These are phyloP conservation scores for Pseudobourletiella spinata DNA, from an alignment of 1,140 invertebrate genomes.

Conservation along the genomic window DNA sequence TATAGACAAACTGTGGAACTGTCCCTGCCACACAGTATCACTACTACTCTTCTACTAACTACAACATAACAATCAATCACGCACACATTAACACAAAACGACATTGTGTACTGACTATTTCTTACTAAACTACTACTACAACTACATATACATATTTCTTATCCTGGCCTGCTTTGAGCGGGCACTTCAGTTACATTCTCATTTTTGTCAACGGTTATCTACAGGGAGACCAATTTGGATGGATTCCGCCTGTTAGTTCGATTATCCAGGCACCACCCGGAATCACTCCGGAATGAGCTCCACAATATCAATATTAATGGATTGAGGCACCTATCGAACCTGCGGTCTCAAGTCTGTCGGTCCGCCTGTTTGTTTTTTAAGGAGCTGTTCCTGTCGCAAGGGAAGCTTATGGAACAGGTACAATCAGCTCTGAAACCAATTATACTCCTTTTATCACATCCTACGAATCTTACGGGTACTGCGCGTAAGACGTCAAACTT, in stretches of 20 bases:
- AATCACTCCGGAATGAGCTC: constrained; percentile 49
- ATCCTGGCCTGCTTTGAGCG: too few species aligned
- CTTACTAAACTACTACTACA: not conserved
- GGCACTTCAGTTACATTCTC: too few species aligned
- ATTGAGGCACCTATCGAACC: constrained; percentile 68
- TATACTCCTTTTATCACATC: too few species aligned
- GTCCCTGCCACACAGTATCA: not conserved
- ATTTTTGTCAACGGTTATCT: too few species aligned
- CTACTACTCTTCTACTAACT: too few species aligned
- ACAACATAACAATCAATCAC: too few species aligned
- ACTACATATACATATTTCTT: constrained; percentile 8
- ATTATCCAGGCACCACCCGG: constrained; percentile 60
- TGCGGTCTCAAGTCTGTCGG: constrained; percentile 81
- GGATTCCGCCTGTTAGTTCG: constrained; percentile 63
- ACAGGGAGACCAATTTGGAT: constrained; percentile 69
- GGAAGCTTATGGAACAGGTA: constrained; percentile 65
- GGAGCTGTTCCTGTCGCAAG: constrained; percentile 61
- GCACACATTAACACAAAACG: not conserved
- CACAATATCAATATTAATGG: constrained; percentile 59
- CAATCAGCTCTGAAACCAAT: too few species aligned
- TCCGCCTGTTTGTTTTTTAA: constrained; percentile 68
- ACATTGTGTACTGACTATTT: not conserved
- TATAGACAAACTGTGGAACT: not conserved
- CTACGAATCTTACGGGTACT: too few species aligned
- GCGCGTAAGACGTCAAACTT: too few species aligned